Evolutionary conservation across 2,888 invertebrate genomes (phyloP).

Genomic region (Apamea monoglypha): DNA sequence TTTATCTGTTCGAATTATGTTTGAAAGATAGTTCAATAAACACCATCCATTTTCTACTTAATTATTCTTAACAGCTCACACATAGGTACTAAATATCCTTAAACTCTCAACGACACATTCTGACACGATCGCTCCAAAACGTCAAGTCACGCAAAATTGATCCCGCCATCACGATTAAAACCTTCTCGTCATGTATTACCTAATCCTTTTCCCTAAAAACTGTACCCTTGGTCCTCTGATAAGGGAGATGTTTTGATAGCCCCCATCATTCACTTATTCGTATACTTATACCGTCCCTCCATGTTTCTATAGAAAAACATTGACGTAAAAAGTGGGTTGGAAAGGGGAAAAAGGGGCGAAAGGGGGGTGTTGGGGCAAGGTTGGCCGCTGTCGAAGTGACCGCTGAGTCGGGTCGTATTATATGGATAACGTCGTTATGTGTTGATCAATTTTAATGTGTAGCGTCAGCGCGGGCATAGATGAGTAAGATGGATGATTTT

Average conservation of each 20-base stretch:
- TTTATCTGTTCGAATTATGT: not conserved
- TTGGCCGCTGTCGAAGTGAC: conserved; percentile 89
- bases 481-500: conserved; percentile 35
- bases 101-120: conserved; percentile 12
- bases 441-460: conserved; percentile 90
- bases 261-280: conserved; percentile 87
- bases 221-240: conserved; percentile 82
- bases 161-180: conserved; percentile 75
- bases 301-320: conserved; percentile 89
- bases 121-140: conserved; percentile 45
- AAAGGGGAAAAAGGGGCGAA: conserved; percentile 69
- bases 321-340: conserved; percentile 89
- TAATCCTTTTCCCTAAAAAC: conserved; percentile 88
- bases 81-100: not conserved
- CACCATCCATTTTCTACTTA: not conserved
- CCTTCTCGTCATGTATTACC: conserved; percentile 78
- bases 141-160: conserved; percentile 66
- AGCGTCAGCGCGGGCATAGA: conserved; percentile 68
- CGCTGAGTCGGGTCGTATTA: conserved; percentile 89
- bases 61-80: not conserved
- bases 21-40: not conserved
- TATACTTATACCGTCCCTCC: conserved; percentile 76
- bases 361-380: conserved; percentile 81
- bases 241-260: conserved; percentile 89
- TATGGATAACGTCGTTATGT: conserved; percentile 89